Conservation (phyloP, 2,797 vertebrate genomes). For the Lithobates pipiens region DNA sequence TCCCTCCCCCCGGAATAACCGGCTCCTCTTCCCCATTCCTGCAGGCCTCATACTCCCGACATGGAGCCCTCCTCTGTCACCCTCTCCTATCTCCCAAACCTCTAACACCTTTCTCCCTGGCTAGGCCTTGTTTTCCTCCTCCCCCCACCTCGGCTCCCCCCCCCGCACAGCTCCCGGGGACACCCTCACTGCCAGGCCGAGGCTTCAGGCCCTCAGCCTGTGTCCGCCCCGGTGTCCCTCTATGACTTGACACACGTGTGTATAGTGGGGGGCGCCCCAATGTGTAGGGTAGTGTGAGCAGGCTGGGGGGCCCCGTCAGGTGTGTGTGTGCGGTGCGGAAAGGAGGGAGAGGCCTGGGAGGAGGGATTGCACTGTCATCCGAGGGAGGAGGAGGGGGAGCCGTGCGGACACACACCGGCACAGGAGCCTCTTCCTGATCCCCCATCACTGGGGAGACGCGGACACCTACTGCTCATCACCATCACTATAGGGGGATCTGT, state of each 20-base stretch:
- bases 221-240: neutral
- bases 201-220: conserved; percentile 43
- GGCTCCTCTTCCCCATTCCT: conserved; percentile 19
- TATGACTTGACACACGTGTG: conserved; percentile 16
- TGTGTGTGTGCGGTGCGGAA: neutral
- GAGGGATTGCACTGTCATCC: conserved; percentile 62
- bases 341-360: conserved; percentile 56
- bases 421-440: neutral
- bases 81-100: neutral
- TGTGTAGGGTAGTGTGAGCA: neutral
- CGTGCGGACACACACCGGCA: conserved; percentile 40
- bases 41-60: neutral
- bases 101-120: neutral
- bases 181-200: conserved; percentile 24
- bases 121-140: neutral
- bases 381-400: conserved; percentile 55
- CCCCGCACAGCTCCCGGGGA: neutral
- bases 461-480: too few relatives aligned
- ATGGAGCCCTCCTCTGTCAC: neutral
- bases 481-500: too few relatives aligned
- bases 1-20: neutral
- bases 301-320: neutral
- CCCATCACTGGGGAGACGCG: neutral
- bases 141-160: too few relatives aligned
- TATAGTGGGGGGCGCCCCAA: neutral